phyloP scores from a whole-genome alignment of 2,888 invertebrate genomes.

The Anticlea derivata region DNA sequence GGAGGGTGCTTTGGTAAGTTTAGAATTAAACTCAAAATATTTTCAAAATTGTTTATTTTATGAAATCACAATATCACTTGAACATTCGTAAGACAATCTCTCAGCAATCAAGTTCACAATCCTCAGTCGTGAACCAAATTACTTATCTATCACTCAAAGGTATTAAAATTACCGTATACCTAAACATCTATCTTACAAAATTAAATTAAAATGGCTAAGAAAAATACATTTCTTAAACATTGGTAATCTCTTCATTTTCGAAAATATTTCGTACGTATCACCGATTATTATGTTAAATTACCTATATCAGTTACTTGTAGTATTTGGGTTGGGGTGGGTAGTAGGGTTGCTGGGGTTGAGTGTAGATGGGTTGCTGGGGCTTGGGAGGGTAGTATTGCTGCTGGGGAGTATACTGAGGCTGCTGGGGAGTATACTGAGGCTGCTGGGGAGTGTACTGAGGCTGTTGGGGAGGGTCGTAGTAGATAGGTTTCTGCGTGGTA shows the following conservation, averaged over 20 bases:
- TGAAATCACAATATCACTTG: slow-evolving; percentile 53
- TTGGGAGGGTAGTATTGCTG: slow-evolving; percentile 34
- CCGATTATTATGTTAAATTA: slow-evolving; percentile 22
- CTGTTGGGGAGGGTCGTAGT: slow-evolving; percentile 31
- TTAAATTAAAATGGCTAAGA: slow-evolving; percentile 34
- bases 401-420: slow-evolving; percentile 32
- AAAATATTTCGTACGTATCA: slow-evolving; percentile 37
- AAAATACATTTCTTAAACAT: slow-evolving; percentile 25
- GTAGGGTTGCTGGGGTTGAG: slow-evolving; percentile 35
- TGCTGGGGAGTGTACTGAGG: slow-evolving; percentile 35
- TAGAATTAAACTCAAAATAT: slow-evolving; percentile 28
- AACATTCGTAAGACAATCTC: slow-evolving; percentile 52
- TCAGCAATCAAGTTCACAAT: slow-evolving; percentile 75
- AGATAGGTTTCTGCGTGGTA: slow-evolving; percentile 22
- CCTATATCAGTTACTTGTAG: slow-evolving; percentile 31
- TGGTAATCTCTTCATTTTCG: slow-evolving; percentile 30
- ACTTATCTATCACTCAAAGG: slow-evolving; percentile 55
- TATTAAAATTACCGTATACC: slow-evolving; percentile 48
- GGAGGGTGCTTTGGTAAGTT: slow-evolving; percentile 16
- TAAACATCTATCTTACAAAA: slow-evolving; percentile 28
- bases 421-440: too few species aligned
- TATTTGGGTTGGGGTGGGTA: slow-evolving; percentile 35
- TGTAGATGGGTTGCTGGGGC: slow-evolving; percentile 37
- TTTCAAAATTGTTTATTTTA: slow-evolving; percentile 48
- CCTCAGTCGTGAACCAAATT: slow-evolving; percentile 67